phyloP scores from a whole-genome alignment of 2,113 vertebrate genomes.

The Vimba vimba region DNA sequence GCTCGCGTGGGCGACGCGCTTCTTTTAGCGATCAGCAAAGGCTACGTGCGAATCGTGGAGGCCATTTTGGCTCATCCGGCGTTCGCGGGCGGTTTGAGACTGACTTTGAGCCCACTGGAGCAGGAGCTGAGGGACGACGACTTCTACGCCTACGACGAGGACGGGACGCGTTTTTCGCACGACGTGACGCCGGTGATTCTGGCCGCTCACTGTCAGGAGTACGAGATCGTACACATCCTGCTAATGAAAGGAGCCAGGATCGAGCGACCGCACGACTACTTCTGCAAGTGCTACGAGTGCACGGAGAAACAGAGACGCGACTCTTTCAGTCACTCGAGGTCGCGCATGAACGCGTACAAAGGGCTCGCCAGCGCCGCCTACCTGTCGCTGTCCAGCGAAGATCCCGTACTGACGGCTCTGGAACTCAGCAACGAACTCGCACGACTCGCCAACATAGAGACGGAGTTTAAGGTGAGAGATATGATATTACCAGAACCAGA shows the following conservation, averaged over 20 bases:
- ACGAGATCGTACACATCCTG: constrained; percentile 95
- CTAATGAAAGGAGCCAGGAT: constrained; percentile 91
- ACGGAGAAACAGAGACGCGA: constrained; percentile 89
- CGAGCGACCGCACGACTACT: constrained; percentile 95
- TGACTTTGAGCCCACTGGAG: constrained; percentile 89
- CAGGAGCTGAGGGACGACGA: constrained; percentile 92
- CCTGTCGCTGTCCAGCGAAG: constrained; percentile 93
- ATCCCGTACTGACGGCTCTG: constrained; percentile 92
- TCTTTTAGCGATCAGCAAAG: constrained; percentile 93
- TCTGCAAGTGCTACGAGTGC: constrained; percentile 93
- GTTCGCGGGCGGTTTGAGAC: constrained; percentile 86
- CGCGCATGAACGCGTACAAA: constrained; percentile 97
- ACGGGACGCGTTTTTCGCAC: constrained; percentile 94
- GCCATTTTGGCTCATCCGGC: constrained; percentile 92
- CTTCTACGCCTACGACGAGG: constrained; percentile 95
- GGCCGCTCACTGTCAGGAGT: constrained; percentile 96
- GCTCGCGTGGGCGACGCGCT: constrained; percentile 91
- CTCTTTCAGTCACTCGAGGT: constrained; percentile 95
- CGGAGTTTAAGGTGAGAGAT: constrained; percentile 93
- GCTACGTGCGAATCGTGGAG: constrained; percentile 95
- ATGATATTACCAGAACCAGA: too few species aligned
- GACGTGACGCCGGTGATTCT: constrained; percentile 94
- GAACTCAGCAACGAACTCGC: constrained; percentile 98
- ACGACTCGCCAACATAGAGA: constrained; percentile 96
- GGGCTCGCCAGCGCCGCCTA: constrained; percentile 95